Percentiles rank a stretch among this genome's conserved stretches.
phyloP scores from a whole-genome alignment of 2,113 vertebrate species.

The Brevimyrus niger region DNA sequence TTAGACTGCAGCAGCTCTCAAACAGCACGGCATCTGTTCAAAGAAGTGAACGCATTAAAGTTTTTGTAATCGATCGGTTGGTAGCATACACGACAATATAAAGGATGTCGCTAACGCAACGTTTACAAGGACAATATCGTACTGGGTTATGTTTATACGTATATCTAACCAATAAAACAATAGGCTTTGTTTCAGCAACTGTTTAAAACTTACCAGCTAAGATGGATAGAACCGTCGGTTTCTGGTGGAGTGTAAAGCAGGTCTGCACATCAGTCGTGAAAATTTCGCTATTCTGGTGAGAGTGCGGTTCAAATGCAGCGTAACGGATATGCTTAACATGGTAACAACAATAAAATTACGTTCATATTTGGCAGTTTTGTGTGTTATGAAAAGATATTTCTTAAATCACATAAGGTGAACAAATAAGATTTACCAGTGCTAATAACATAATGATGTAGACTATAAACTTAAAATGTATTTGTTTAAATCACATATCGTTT shows the following conservation, averaged over 20 bases:
- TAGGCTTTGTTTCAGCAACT: neutral
- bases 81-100: neutral
- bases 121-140: neutral
- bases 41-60: too few relatives aligned
- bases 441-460: neutral
- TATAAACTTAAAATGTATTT: neutral
- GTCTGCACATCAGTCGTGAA: too few relatives aligned
- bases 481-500: neutral
- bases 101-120: neutral
- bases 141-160: neutral
- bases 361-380: neutral
- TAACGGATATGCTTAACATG: neutral
- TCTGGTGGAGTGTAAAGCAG: neutral
- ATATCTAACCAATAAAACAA: neutral
- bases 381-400: neutral
- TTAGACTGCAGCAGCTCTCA: too few relatives aligned
- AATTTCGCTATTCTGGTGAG: neutral
- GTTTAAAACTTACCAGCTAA: neutral
- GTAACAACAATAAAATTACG: neutral
- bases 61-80: too few relatives aligned
- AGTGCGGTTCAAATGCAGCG: neutral
- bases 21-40: too few relatives aligned
- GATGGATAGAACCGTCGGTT: neutral
- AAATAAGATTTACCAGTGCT: neutral
- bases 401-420: neutral